phyloP scores from a whole-genome alignment of 2,888 invertebrate genomes.

The Idaea dimidiata region DNA sequence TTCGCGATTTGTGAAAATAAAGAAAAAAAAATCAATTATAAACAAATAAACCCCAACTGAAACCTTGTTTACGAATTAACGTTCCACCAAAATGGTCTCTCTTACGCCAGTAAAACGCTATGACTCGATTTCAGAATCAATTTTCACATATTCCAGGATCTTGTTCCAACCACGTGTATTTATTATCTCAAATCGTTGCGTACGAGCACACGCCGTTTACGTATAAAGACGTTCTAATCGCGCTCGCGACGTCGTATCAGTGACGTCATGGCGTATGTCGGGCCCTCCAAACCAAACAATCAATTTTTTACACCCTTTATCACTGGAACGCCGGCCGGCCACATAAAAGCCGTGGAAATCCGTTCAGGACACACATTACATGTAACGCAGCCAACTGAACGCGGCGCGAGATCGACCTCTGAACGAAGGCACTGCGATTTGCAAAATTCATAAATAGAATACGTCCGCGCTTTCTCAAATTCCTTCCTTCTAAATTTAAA shows the following conservation, averaged over 20 bases:
- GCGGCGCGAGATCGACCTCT: slow-evolving; percentile 52
- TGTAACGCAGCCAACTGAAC: slow-evolving; percentile 72
- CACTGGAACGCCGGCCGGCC: slow-evolving; percentile 66
- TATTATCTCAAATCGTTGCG: slow-evolving; percentile 71
- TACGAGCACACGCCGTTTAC: slow-evolving; percentile 67
- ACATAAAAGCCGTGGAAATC: slow-evolving; percentile 77
- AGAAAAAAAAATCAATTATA: neutral
- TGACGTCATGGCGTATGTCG: slow-evolving; percentile 63
- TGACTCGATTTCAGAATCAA: slow-evolving; percentile 29
- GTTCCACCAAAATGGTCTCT: slow-evolving; percentile 17
- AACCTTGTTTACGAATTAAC: slow-evolving; percentile 6
- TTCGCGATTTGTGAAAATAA: neutral
- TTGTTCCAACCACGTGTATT: slow-evolving; percentile 71
- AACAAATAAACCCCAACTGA: neutral
- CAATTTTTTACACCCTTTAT: slow-evolving; percentile 78
- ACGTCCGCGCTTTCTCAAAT: slow-evolving; percentile 10
- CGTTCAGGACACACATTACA: slow-evolving; percentile 76
- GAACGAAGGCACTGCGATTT: slow-evolving; percentile 44
- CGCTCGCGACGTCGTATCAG: slow-evolving; percentile 63
- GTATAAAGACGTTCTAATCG: slow-evolving; percentile 35
- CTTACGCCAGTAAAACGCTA: slow-evolving; percentile 10
- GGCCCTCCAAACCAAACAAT: slow-evolving; percentile 74
- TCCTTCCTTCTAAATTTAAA: slow-evolving; percentile 13
- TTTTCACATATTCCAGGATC: slow-evolving; percentile 70
- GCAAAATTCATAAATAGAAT: slow-evolving; percentile 29